Evolutionary conservation across 2,113 vertebrate genomes (phyloP), one percentile per base, ranked within the genome.

Genomic region (Actenoides lindsayi): DNA sequence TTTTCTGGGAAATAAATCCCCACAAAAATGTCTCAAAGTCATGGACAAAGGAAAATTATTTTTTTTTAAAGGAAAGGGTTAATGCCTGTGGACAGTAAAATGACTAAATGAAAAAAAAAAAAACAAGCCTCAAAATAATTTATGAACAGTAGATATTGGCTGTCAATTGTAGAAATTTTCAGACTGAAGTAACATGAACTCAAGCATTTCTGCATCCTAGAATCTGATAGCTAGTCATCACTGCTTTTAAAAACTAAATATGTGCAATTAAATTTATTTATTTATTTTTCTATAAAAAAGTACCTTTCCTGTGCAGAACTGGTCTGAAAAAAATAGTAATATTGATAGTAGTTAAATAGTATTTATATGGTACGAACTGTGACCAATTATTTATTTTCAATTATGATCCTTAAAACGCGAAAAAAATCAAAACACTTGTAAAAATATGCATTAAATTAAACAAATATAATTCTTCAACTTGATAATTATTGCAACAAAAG

Each of bases 11-110:
- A 83, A 64, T 1, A 87, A 81, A 57, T 63, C 6, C 7, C 7
- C 11, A 3, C 2, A n/a, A 48, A 88, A 41, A 16, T 0, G 2
- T 51, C 4, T 48, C 9, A 70, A 89, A 37, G 2, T 51, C 2
- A 2, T 13, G 7, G 8, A 6, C 6, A 84, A 57, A 16, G 2
- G 28, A 76, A 57, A 76, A 57, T 17, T 54, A 41, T 48, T 42
- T 65, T 65, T 42, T 21, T 28, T 13, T 3, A 16, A 76, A 68
- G 1, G 11, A 77, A 80, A 78, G 5, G 0, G 2, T 76, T 74
- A 83, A 56, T 63, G 31, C 6, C 44, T 33, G 13, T 35, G 2
- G 8, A 33, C 73, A 73, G 6, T 1, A 70, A 62, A 70, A 60
- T 13, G 6, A 4, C 8, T 77, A 63, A 76, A 69, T 24, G 53